Percentiles rank a stretch among this genome's conserved stretches.
Conservation (phyloP, 2,888 invertebrate genomes). For the Trilocha varians region DNA sequence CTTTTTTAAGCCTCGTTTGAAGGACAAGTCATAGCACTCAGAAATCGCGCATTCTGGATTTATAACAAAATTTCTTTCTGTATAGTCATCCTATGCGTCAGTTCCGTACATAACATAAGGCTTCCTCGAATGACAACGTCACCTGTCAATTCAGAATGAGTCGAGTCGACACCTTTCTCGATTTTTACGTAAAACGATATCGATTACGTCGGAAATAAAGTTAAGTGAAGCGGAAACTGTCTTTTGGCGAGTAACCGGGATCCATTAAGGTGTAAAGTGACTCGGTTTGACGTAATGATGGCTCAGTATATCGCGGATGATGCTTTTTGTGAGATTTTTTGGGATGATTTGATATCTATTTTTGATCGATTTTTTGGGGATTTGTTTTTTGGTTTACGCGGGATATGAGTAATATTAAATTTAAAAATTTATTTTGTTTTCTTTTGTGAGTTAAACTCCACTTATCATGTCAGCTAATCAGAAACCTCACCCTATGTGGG, state of each 20-base stretch:
- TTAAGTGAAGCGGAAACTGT: slow-evolving; percentile 65
- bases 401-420: too few species aligned
- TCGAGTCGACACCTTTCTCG: slow-evolving; percentile 30
- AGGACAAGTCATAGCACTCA: too few species aligned
- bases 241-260: slow-evolving; percentile 50
- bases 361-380: neutral
- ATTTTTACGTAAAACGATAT: slow-evolving; percentile 61
- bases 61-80: too few species aligned
- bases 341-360: slow-evolving; percentile 11
- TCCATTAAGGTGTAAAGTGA: slow-evolving; percentile 62
- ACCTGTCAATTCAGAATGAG: slow-evolving; percentile 8
- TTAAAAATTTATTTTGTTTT: too few species aligned
- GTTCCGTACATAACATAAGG: slow-evolving; percentile 11
- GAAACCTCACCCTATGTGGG: too few species aligned
- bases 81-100: too few species aligned
- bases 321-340: slow-evolving; percentile 16
- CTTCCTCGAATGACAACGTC: slow-evolving; percentile 20
- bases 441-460: too few species aligned
- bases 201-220: slow-evolving; percentile 64
- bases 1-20: too few species aligned
- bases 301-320: slow-evolving; percentile 21
- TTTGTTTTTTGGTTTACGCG: too few species aligned
- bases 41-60: too few species aligned
- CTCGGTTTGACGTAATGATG: slow-evolving; percentile 45
- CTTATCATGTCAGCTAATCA: too few species aligned